A percentile compares a stretch with the other conserved stretches of the same genome.
Evolutionary conservation across 2,797 vertebrate genomes (phyloP).

Genomic region (Emydoidea blandingii): DNA sequence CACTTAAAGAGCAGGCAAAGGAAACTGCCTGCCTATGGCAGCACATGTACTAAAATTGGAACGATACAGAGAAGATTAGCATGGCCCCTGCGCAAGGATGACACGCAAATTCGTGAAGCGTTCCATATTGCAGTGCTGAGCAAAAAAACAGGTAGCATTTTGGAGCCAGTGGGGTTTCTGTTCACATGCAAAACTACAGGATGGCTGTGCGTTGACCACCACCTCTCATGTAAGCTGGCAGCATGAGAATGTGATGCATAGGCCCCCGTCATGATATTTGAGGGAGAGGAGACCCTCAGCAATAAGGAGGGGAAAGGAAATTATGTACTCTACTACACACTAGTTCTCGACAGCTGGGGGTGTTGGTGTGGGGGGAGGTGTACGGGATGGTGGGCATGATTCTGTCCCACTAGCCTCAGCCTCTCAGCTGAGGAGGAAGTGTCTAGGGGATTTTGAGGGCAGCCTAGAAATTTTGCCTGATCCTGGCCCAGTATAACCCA

Average conservation of each 20-base stretch:
- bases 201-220: neutral
- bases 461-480: neutral
- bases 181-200: neutral
- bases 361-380: neutral
- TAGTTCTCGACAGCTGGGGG: neutral
- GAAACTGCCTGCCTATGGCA: neutral
- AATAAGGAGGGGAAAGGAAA: neutral
- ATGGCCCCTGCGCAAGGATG: too few relatives aligned
- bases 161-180: neutral
- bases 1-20: neutral
- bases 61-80: too few relatives aligned
- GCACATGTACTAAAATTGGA: too few relatives aligned
- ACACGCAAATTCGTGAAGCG: too few relatives aligned
- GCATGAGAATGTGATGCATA: neutral
- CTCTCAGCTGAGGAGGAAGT: neutral
- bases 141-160: neutral
- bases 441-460: neutral
- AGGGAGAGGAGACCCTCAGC: neutral
- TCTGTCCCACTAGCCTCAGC: neutral
- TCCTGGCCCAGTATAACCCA: accelerated
- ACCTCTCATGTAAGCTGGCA: neutral
- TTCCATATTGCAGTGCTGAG: neutral
- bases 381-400: neutral
- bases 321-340: neutral
- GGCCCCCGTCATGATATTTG: neutral